These are phyloP conservation scores for Rhingia campestris DNA, from an alignment of 2,888 invertebrate genomes.

Conservation along the genomic window DNA sequence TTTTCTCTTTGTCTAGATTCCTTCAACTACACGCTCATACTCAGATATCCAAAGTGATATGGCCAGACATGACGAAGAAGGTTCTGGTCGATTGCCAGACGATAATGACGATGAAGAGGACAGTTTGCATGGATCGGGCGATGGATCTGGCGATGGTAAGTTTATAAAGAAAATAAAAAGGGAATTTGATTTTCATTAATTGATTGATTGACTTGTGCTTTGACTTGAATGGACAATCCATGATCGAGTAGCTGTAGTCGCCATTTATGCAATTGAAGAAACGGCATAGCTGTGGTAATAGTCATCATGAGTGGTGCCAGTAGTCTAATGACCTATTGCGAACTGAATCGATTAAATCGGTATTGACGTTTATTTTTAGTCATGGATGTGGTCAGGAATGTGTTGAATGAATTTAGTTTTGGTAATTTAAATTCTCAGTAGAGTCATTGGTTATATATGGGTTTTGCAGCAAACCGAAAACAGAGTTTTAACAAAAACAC, in stretches of 20 bases:
- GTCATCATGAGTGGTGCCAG: background rate
- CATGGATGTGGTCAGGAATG: background rate
- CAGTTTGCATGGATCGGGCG: constrained; percentile 80
- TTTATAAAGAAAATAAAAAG: constrained; percentile 2
- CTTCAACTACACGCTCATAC: constrained; percentile 78
- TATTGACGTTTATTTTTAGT: background rate
- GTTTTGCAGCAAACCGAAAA: too few relatives aligned
- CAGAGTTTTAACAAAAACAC: too few relatives aligned
- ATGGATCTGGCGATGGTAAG: constrained; percentile 81
- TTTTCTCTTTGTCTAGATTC: constrained; percentile 76
- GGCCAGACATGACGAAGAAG: constrained; percentile 81
- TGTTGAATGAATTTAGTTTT: too few relatives aligned
- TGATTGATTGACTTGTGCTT: constrained; percentile 67
- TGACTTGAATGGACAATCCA: constrained; percentile 34
- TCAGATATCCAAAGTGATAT: constrained; percentile 82
- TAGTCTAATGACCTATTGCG: too few relatives aligned
- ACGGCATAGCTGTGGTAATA: background rate
- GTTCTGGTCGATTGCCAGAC: constrained; percentile 79
- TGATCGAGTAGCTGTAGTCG: constrained; percentile 24
- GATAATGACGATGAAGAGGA: constrained; percentile 81
- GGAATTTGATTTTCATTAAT: constrained; percentile 50
- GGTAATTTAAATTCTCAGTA: too few relatives aligned
- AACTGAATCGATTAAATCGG: background rate
- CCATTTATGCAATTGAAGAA: background rate
- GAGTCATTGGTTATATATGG: too few relatives aligned